Base-by-base conservation (phyloP, 2,888 invertebrate genomes). In the Caenorhabditis parvicauda region DNA sequence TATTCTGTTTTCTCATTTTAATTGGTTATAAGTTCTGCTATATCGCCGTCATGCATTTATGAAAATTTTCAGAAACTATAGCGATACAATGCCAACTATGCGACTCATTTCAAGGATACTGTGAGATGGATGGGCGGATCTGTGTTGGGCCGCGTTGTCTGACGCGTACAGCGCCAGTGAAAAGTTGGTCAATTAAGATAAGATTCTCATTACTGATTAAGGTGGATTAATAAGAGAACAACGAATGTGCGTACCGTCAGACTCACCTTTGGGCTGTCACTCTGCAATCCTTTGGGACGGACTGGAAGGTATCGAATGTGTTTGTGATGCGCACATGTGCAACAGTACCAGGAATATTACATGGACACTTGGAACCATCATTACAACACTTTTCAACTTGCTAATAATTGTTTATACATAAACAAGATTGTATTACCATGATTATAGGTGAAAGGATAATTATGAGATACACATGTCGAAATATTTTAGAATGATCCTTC, bases 151-250 rank as follows among this genome's bases (percentile, higher is more conserved):
- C 61, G 2, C 55, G 61, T 9, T 64, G 68, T 37, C 47, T 60
- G 1, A 53, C 42, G 32, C 43, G 64, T 14, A 59, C 58, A 19
- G 62, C 68, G 4, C 62, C 64, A 9, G 57, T 46, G 14, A 21
- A 54, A 3, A 52, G 67, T 44, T 5, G 37, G 54, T 17, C 4
- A 17, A 19, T 9, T 37, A 28, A 27, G 14, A 39, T 21, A 24
- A 29, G 29, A 4, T n/a, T n/a, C n/a, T 25, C 14, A 47, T 29
- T 9, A 12, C 27, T 14, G 27, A 48, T 56, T 45, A n/a, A 68
- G 68, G 55, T 43, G 68, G 68, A 7, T 25, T 69, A 39, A 54
- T 65, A 14, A 43, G 68, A 5, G 59, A 65, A 19, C 68, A 69
- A 28, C 32, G 64, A 37, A 37, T 69, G 2, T 69, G 68, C 37